Evolutionary conservation across 1,140 invertebrate genomes (phyloP), one percentile per base, ranked within the genome.

Genomic region (Lordiphosa mommai): DNA sequence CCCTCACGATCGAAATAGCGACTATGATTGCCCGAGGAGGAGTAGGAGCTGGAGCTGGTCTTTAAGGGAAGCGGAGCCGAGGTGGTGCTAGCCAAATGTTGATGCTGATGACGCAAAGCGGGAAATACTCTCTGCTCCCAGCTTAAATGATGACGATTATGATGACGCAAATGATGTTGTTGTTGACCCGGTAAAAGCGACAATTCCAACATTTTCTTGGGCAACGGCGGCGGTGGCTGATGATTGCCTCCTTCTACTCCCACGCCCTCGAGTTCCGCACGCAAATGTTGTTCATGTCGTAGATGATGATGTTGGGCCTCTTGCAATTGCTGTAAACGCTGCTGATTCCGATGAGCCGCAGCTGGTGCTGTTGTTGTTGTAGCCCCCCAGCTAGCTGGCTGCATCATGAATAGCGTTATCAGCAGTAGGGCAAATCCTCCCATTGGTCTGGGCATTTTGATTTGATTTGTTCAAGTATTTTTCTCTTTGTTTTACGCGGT

Each of bases 131-230:
- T 38, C 41, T 82, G 79, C 49, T 84, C 64, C 77, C 77, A 84
- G 53, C 56, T 72, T 29, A 52, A 17, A 33, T 84, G 77, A 32
- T 86, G 80, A 0, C 73, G 77, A 51, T 84, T 84, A 29, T 86
- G 80, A 37, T 84, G 77, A 7, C 77, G 63, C 56, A 84, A 66
- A 37, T 86, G 77, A 46, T 84, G 77, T 36, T 84, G 77, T 27
- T 71, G 68, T 36, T 85, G 43, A 6, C 67, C 65, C 6, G 46
- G 37, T 12, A 64, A 52, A 14, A 49, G 27, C 1, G 43, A 63
- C 12, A 44, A 37, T n/a, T 67, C 44, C 2, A 58, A 37, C 12
- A 43, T 5, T 13, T 37, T 43, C 14, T 8, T 34, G 20, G 34
- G 4, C 34, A 32, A 7, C 16, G 10, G 29, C 29, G 52, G 29